phyloP scores from a whole-genome alignment of 2,888 invertebrate species.

The Diplolepis rosae region DNA sequence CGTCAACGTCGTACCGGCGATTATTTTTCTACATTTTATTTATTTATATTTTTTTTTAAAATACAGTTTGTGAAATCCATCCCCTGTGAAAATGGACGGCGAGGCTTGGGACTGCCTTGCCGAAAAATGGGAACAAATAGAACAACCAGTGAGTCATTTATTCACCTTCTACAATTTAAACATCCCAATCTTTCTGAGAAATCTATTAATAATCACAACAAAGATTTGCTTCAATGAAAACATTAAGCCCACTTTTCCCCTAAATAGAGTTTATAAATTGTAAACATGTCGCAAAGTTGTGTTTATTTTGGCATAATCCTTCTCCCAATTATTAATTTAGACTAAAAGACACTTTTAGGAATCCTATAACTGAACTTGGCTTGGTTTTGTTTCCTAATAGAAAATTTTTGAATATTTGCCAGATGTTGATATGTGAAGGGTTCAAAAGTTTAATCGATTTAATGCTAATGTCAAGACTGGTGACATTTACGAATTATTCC shows the following conservation, averaged over 20 bases:
- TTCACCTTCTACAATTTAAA: slow-evolving; percentile 8
- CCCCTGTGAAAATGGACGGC: slow-evolving; percentile 54
- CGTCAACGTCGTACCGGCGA: slow-evolving; percentile 27
- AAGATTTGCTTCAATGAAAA: background rate
- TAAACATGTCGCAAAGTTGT: too few species aligned
- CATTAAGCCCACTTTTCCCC: too few species aligned
- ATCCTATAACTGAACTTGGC: background rate
- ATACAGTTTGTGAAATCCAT: background rate
- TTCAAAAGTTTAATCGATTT: background rate
- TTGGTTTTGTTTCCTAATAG: background rate
- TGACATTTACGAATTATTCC: background rate
- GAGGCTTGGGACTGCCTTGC: slow-evolving; percentile 61
- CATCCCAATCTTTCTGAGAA: background rate
- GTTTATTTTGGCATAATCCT: too few species aligned
- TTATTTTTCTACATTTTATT: slow-evolving; percentile 35
- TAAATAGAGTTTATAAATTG: too few species aligned
- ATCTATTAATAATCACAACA: background rate
- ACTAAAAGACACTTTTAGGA: too few species aligned
- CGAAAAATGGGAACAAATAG: slow-evolving; percentile 70
- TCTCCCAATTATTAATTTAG: too few species aligned
- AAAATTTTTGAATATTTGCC: background rate
- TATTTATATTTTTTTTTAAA: background rate
- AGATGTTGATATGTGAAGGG: background rate
- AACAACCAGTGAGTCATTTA: slow-evolving; percentile 61
- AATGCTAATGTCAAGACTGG: background rate